phyloP scores from a whole-genome alignment of 1,140 invertebrate genomes.

The Euborellia annulipes region DNA sequence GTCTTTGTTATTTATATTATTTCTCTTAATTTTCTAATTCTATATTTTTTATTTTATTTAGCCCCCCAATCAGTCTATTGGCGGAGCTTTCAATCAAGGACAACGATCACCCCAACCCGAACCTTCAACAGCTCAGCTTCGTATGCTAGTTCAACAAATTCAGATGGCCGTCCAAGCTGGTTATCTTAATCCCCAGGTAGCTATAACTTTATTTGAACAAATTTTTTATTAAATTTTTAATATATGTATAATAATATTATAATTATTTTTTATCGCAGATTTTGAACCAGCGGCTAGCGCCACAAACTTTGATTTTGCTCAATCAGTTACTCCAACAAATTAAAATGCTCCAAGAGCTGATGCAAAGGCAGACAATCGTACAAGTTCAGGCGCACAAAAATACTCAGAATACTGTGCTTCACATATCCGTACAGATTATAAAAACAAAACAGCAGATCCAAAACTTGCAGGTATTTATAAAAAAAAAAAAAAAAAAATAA shows the following conservation, averaged over 20 bases:
- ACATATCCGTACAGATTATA: slow-evolving; percentile 65
- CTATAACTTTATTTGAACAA: too few relatives aligned
- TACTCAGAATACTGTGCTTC: slow-evolving; percentile 36
- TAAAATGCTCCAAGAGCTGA: slow-evolving; percentile 58
- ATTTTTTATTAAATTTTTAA: too few relatives aligned
- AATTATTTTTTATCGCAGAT: slow-evolving; percentile 45
- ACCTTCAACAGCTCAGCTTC: slow-evolving; percentile 68
- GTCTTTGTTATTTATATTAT: background rate
- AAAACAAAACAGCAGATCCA: slow-evolving; percentile 88
- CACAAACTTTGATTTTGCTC: slow-evolving; percentile 77
- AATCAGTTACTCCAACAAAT: slow-evolving; percentile 79
- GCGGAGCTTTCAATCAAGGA: slow-evolving; percentile 17
- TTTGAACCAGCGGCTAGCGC: slow-evolving; percentile 84
- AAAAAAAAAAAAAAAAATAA: background rate
- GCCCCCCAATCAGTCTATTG: background rate
- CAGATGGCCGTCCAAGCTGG: slow-evolving; percentile 86
- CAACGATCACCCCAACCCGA: slow-evolving; percentile 44
- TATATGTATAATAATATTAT: too few relatives aligned
- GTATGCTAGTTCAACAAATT: slow-evolving; percentile 87
- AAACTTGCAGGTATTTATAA: slow-evolving; percentile 52
- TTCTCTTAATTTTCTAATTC: background rate
- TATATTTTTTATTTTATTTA: background rate
- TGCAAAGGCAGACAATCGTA: slow-evolving; percentile 47
- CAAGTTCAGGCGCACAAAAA: slow-evolving; percentile 26
- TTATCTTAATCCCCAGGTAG: slow-evolving; percentile 62